These are phyloP conservation scores for Zoanthus gigantus DNA, from an alignment of 92 coral and sea anemone genomes.

Conservation along the genomic window DNA sequence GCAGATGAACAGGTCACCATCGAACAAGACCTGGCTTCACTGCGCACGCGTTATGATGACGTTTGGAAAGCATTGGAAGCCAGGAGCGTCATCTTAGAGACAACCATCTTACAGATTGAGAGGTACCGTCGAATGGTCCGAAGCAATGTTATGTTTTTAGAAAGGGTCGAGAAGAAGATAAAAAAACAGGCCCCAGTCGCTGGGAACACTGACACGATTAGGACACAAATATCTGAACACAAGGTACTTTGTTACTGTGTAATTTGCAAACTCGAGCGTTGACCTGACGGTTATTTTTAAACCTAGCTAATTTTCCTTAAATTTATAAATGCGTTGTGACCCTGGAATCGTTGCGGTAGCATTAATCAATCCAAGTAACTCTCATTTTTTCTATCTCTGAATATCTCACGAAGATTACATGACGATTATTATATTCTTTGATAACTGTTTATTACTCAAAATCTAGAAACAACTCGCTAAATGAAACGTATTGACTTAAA, in stretches of 20 bases:
- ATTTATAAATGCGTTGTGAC: too few species aligned
- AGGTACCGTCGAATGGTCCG: constrained; percentile 89
- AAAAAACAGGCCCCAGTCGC: constrained; percentile 87
- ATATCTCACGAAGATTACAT: too few species aligned
- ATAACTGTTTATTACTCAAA: too few species aligned
- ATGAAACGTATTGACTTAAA: too few species aligned
- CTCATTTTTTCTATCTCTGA: too few species aligned
- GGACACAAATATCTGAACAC: constrained; percentile 85
- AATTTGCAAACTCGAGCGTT: too few species aligned
- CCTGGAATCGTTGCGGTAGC: too few species aligned
- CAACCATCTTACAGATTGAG: constrained; percentile 89
- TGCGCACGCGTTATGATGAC: constrained; percentile 93
- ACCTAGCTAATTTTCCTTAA: too few species aligned
- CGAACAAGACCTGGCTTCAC: constrained; percentile 83
- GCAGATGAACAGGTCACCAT: constrained; percentile 78
- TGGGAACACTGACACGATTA: constrained; percentile 77
- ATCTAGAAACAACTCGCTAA: too few species aligned
- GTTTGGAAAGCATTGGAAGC: constrained; percentile 94
- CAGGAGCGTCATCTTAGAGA: constrained; percentile 87
- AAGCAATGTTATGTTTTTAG: constrained; percentile 76
- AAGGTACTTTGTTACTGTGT: constrained; percentile 59
- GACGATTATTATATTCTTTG: too few species aligned
- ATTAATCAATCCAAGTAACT: too few species aligned
- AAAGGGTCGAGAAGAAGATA: constrained; percentile 84
- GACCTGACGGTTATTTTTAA: too few species aligned